Evolutionary conservation across 2,888 invertebrate species (phyloP).

Genomic region (Melanchra persicariae): DNA sequence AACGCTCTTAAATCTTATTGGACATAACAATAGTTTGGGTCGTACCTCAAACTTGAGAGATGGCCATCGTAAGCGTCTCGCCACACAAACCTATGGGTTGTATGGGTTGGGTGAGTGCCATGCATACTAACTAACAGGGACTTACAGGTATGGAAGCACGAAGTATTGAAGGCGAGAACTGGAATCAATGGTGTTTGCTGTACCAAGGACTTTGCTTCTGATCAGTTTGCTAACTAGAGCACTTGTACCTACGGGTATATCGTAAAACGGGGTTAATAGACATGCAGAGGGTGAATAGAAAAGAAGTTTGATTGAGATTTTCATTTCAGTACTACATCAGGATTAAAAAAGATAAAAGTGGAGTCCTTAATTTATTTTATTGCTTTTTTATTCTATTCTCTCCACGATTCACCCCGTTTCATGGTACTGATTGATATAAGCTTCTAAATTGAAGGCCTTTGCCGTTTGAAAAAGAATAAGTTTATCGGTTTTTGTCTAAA

Average conservation of each 20-base stretch:
- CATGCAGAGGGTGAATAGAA: no score
- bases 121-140: slow-evolving; percentile 51
- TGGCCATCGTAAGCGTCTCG: slow-evolving; percentile 30
- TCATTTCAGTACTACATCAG: no score
- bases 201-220: background rate
- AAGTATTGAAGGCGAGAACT: background rate
- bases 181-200: background rate
- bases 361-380: no score
- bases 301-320: no score
- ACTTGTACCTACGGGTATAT: background rate
- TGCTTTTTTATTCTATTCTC: no score
- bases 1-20: slow-evolving; percentile 34
- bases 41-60: slow-evolving; percentile 49
- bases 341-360: no score
- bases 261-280: no score
- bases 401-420: no score
- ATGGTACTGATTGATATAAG: background rate
- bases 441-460: background rate
- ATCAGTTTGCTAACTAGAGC: background rate
- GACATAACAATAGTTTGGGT: slow-evolving; percentile 30
- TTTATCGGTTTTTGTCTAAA: background rate
- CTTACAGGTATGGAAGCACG: slow-evolving; percentile 18
- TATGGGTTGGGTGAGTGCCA: slow-evolving; percentile 11
- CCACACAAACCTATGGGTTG: slow-evolving; percentile 31
- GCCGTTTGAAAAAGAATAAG: background rate